Evolutionary conservation across 2,797 vertebrate species (phyloP).

Genomic region (Ceyx erithaca): DNA sequence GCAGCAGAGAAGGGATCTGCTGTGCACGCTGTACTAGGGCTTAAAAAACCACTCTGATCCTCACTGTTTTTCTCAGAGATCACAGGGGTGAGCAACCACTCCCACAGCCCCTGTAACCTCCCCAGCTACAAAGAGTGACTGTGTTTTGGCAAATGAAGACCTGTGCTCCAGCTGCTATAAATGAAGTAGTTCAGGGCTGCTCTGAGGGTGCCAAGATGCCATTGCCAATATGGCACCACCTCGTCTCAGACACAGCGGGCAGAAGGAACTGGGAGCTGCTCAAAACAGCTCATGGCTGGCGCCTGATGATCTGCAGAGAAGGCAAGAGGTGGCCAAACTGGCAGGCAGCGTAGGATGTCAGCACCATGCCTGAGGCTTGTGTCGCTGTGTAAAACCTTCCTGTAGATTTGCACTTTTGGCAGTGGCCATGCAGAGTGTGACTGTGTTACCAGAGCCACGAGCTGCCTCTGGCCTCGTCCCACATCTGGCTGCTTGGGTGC

Average conservation of each 20-base stretch:
- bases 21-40: background rate
- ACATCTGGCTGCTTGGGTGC: background rate
- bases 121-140: background rate
- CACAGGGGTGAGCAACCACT: background rate
- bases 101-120: background rate
- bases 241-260: background rate
- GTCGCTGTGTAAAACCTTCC: background rate
- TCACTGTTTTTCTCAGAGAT: background rate
- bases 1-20: background rate
- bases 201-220: rapidly evolving
- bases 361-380: rapidly evolving
- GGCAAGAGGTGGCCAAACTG: background rate
- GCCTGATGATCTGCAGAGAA: rapidly evolving
- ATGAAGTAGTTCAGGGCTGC: background rate
- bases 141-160: background rate
- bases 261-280: background rate
- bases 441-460: background rate
- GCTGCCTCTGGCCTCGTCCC: background rate
- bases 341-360: background rate
- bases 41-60: background rate
- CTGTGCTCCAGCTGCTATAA: background rate
- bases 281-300: background rate
- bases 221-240: background rate
- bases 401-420: background rate
- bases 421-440: background rate